A percentile compares a stretch with the other conserved stretches of the same genome.
Evolutionary conservation across 2,888 invertebrate genomes (phyloP).

Genomic region (Thereva nobilitata): DNA sequence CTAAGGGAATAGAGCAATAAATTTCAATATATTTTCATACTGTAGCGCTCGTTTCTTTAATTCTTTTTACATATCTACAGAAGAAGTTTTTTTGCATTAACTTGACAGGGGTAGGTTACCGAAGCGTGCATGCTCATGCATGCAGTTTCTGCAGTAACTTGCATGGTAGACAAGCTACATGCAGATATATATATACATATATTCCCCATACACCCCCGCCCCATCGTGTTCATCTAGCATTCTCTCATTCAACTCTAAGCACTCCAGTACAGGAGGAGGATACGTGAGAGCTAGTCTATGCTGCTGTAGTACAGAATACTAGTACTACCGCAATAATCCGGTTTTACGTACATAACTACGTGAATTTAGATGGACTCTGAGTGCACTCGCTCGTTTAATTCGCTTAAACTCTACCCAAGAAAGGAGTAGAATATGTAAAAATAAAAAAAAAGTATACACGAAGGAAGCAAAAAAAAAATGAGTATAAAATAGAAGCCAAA

Average conservation of each 20-base stretch:
- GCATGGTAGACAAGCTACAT: neutral
- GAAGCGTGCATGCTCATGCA: slow-evolving; percentile 27
- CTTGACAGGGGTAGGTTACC: slow-evolving; percentile 18
- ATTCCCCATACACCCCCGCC: too few species aligned
- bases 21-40: slow-evolving; percentile 29
- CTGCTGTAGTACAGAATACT: too few species aligned
- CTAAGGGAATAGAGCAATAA: slow-evolving; percentile 23
- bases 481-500: slow-evolving; percentile 4
- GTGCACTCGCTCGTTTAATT: slow-evolving; percentile 33
- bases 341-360: slow-evolving; percentile 16
- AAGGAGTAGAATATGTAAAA: neutral
- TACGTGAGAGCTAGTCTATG: too few species aligned
- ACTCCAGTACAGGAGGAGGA: too few species aligned
- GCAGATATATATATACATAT: too few species aligned
- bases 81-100: slow-evolving; percentile 27
- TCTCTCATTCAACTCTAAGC: too few species aligned
- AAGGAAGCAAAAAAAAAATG: too few species aligned
- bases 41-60: slow-evolving; percentile 27
- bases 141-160: slow-evolving; percentile 15
- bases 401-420: slow-evolving; percentile 20
- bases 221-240: too few species aligned
- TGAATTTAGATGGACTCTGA: slow-evolving; percentile 30
- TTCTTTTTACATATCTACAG: slow-evolving; percentile 21
- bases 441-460: too few species aligned
- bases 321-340: neutral